Base-by-base conservation (phyloP, 2,113 vertebrate genomes). In the Plestiodon gilberti region DNA sequence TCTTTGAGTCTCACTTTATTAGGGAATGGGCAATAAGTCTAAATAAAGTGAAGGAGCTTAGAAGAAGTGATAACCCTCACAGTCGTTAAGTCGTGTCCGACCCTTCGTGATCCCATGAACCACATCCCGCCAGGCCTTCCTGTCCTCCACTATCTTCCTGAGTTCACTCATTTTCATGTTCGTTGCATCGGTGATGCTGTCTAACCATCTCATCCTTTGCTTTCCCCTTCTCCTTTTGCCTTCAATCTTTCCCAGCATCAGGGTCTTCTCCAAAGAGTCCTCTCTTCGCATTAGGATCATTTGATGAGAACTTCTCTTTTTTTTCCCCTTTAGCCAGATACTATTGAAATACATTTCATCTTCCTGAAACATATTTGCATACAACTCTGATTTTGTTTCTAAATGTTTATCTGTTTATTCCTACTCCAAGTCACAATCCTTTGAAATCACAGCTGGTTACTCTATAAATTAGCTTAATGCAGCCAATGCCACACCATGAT, bases 401-500 rank as follows among this genome's bases (percentile, higher is more conserved):
- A 15, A 64, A 33, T 65, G 80, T 48, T 55, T 61, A 18, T 23
- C 48, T 77, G 15, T 30, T 70, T 57, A n/a, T 81, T 81, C 30
- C 61, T n/a, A 22, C 57, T 0, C 64, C 82, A 76, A 88, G 71
- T 28, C 89, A 43, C 40, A 48, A 2, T 22, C 20, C 23, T n/a
- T 28, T 0, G 0, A 62, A 55, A 43, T 43, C 87, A 81, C 71
- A 91, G 81, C 33, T 61, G 33, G n/a, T 57, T 87, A 82, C 85
- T 40, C 59, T 28, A 84, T 80, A 85, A 88, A 52, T 38, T 71
- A 90, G 79, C 74, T 73, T 69, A 1, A 57, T 15, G 82, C 64
- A 80, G 85, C 62, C 86, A 91, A 88, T 69, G 84, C 78, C 84
- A 84, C 88, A 22, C 73, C 83, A 6, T 14, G 91, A 90, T 71